phyloP scores from a whole-genome alignment of 1,140 invertebrate species.

The Pollicipes pollicipes region DNA sequence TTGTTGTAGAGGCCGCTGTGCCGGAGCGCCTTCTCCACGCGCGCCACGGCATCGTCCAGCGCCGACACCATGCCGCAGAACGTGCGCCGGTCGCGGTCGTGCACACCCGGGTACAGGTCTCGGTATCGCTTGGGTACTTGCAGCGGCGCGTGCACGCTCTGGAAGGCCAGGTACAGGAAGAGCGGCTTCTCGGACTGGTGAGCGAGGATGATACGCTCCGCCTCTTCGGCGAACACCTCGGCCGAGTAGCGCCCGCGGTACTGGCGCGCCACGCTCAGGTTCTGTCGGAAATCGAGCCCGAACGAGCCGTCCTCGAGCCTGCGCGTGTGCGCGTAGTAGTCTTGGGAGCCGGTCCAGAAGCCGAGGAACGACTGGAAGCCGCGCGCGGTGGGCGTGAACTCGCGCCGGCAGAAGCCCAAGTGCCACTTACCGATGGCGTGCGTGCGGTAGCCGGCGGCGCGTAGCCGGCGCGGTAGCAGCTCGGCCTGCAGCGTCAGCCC shows the following conservation, averaged over 20 bases:
- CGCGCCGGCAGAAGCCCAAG: conserved; percentile 42
- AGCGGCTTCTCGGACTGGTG: conserved; percentile 24
- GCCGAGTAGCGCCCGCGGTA: conserved; percentile 7
- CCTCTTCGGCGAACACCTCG: conserved; percentile 11
- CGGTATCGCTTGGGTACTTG: conserved; percentile 26
- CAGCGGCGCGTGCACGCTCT: conserved; percentile 31
- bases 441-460: conserved; percentile 29
- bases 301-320: not conserved
- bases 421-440: conserved; percentile 40
- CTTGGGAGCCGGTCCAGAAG: conserved; percentile 41
- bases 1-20: conserved; percentile 29
- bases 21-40: conserved; percentile 27
- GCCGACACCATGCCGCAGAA: conserved; percentile 31
- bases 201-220: conserved; percentile 14
- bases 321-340: conserved; percentile 31
- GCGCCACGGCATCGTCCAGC: conserved; percentile 29
- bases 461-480: conserved; percentile 31
- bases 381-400: no score
- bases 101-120: conserved; percentile 23
- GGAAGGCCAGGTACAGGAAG: conserved; percentile 32
- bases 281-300: conserved; percentile 6
- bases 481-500: conserved; percentile 24
- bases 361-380: no score
- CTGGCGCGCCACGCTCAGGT: not conserved
- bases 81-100: conserved; percentile 23